Conservation (phyloP, 2,888 invertebrate species). For the Ctenicera cuprea region DNA sequence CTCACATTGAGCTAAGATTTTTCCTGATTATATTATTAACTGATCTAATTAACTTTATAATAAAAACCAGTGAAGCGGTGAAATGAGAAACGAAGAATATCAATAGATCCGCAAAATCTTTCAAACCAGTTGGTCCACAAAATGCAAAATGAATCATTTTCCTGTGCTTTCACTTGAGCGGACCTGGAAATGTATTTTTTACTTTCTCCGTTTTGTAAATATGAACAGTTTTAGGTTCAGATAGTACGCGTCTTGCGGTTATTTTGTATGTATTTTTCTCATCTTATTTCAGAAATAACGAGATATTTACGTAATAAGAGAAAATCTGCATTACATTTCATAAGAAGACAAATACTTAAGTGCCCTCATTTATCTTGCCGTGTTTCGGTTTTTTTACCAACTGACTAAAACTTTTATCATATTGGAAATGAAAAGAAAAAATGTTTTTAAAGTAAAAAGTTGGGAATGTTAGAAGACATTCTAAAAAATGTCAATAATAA, state of each 20-base stretch:
- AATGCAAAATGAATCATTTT: constrained; percentile 10
- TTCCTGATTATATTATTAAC: neutral
- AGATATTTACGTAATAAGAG: no score
- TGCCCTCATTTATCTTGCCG: no score
- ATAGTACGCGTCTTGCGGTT: constrained; percentile 3
- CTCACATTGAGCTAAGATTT: no score
- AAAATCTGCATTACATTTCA: no score
- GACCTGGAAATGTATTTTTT: constrained; percentile 17
- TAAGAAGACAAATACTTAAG: no score
- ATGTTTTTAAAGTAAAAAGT: no score
- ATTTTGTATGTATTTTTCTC: neutral
- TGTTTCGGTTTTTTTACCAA: no score
- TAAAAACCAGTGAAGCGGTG: neutral
- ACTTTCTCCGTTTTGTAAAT: constrained; percentile 20
- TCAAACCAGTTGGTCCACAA: constrained; percentile 16
- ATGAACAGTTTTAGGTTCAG: neutral
- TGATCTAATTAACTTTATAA: neutral
- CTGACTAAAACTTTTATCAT: no score
- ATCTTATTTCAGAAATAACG: neutral
- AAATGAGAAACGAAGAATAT: constrained; percentile 2
- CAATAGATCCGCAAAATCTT: neutral
- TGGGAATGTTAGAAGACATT: no score
- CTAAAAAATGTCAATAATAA: no score
- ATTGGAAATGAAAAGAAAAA: no score
- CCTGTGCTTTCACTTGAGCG: constrained; percentile 24